phyloP scores from a whole-genome alignment of 2,888 invertebrate genomes.

The Trissonchulus latispiculum region DNA sequence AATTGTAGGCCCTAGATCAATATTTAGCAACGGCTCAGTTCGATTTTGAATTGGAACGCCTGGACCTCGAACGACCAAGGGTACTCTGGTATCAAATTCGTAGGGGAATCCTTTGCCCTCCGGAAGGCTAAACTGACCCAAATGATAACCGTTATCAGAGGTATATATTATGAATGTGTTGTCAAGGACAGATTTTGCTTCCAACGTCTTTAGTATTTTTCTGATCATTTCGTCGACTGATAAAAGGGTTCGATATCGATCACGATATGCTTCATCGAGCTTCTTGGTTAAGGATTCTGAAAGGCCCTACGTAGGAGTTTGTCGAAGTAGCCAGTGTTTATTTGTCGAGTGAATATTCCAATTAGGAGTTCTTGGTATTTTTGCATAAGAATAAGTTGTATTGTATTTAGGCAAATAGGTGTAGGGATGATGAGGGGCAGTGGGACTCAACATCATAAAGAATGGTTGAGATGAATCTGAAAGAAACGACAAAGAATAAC shows the following conservation, averaged over 20 bases:
- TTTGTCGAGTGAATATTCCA: constrained; percentile 51
- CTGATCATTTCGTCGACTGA: background rate
- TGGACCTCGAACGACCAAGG: constrained; percentile 69
- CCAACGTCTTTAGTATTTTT: background rate
- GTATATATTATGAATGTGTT: background rate
- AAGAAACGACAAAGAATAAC: too few relatives aligned
- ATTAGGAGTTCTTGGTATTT: constrained; percentile 58
- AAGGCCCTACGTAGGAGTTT: too few relatives aligned
- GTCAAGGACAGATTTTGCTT: background rate
- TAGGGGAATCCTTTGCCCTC: constrained; percentile 82
- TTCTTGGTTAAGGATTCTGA: too few relatives aligned
- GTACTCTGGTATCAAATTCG: too few relatives aligned
- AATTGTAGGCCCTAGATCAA: background rate
- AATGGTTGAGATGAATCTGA: too few relatives aligned
- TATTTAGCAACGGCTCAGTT: background rate
- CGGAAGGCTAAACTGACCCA: constrained; percentile 73
- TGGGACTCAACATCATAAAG: constrained; percentile 73
- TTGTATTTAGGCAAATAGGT: constrained; percentile 65
- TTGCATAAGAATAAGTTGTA: constrained; percentile 54
- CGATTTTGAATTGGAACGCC: too few relatives aligned
- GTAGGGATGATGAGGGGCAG: constrained; percentile 76
- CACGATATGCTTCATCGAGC: too few relatives aligned
- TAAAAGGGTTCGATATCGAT: background rate
- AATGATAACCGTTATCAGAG: too few relatives aligned
- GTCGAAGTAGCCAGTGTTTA: constrained; percentile 73